phyloP scores from a whole-genome alignment of 2,888 invertebrate genomes.

The Philopedon plagiatum region DNA sequence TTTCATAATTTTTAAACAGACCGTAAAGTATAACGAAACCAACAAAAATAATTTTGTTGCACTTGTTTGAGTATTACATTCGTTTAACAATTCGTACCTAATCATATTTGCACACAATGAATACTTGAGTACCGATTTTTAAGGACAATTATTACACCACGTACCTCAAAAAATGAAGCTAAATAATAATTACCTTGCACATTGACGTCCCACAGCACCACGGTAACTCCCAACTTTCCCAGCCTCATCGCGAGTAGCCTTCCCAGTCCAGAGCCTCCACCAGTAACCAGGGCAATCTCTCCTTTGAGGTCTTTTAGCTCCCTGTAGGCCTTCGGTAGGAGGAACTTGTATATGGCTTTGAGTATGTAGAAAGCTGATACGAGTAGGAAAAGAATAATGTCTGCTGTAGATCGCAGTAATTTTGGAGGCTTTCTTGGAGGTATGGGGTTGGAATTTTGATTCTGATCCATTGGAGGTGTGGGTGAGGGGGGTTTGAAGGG shows the following conservation, averaged over 20 bases:
- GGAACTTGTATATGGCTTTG: constrained; percentile 57
- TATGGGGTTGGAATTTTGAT: neutral
- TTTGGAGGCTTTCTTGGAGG: constrained; percentile 65
- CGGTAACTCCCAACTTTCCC: constrained; percentile 82
- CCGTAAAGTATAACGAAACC: too few relatives aligned
- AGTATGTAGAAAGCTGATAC: constrained; percentile 64
- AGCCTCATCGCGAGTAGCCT: constrained; percentile 79
- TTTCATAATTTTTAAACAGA: too few relatives aligned
- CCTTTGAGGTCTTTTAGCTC: constrained; percentile 80
- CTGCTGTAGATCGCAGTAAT: constrained; percentile 72
- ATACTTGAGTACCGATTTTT: too few relatives aligned
- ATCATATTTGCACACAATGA: too few relatives aligned
- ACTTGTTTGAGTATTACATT: too few relatives aligned
- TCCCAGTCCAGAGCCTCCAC: constrained; percentile 90
- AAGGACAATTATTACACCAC: too few relatives aligned
- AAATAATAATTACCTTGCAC: constrained; percentile 76
- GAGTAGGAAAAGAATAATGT: constrained; percentile 68
- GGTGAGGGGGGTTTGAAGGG: constrained; percentile 39
- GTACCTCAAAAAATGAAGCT: neutral
- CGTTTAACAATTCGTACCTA: too few relatives aligned
- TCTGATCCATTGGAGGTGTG: constrained; percentile 10
- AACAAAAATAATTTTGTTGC: too few relatives aligned
- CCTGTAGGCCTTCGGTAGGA: constrained; percentile 75
- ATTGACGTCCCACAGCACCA: constrained; percentile 94
- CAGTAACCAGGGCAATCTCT: constrained; percentile 89